Conservation (phyloP, 2,113 vertebrate genomes). For the Illadopsis cleaveri region DNA sequence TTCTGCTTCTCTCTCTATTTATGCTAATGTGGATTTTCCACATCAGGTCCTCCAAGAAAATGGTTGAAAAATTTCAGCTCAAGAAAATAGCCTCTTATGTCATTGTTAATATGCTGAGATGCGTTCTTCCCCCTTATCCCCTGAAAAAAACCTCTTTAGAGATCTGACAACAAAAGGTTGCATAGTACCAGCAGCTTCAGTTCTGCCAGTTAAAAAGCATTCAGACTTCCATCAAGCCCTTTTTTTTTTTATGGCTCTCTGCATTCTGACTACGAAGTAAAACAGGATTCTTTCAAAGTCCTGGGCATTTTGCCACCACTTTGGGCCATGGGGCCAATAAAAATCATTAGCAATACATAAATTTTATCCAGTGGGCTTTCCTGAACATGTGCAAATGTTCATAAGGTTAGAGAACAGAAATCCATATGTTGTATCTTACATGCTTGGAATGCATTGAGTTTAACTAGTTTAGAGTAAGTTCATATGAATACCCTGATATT, state of each 20-base stretch:
- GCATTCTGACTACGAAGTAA: conserved; percentile 64
- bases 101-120: neutral
- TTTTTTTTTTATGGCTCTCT: conserved; percentile 62
- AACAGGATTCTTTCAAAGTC: conserved; percentile 72
- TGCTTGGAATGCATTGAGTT: conserved; percentile 12
- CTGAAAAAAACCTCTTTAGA: neutral
- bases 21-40: neutral
- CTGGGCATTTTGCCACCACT: conserved; percentile 73
- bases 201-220: conserved; percentile 18
- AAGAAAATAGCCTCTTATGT: neutral
- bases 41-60: neutral
- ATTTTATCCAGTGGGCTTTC: conserved; percentile 79
- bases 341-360: conserved; percentile 82
- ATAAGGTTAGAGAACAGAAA: conserved; percentile 63
- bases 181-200: neutral
- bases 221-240: neutral
- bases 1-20: neutral
- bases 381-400: conserved; percentile 76
- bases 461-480: neutral
- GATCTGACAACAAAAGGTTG: neutral
- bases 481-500: conserved; percentile 28
- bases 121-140: neutral
- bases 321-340: conserved; percentile 74
- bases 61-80: neutral
- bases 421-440: conserved; percentile 41